Evolutionary conservation across 2,888 invertebrate species (phyloP), one percentile per base, ranked within the genome.

Genomic region (Torymus tubicola): DNA sequence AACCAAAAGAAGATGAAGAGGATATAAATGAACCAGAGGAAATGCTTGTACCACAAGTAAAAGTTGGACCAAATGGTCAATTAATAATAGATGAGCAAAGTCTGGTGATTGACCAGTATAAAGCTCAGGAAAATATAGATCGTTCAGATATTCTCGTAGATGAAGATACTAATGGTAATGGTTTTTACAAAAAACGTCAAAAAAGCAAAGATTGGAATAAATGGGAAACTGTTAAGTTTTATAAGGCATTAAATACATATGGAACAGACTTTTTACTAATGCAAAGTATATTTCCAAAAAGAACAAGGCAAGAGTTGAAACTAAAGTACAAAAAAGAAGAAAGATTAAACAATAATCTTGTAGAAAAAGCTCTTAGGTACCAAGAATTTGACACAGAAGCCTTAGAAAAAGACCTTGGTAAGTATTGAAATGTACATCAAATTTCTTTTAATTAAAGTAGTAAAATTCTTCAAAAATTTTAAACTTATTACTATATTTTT

Each of bases 261-360:
- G 98, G 98, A 0, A 97, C 98, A 0, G 98, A 99, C 92, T 99
- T 99, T 91, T 94, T 96, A 5, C 91, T 98, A 72, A 98, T 99
- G 96, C 93, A 94, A 81, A 93, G 94, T 70, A 91, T 97, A 61
- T 98, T 98, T 91, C 95, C 96, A 0, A 94, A 94, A 61, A 93
- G 98, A 80, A 94, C 94, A 0, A 92, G 98, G 14, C 92, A 94
- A 75, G 98, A 98, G 86, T 92, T 99, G 12, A 98, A 98, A 91
- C 91, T 96, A 52, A 99, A 99, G 91, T 99, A 97, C 89, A 98
- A 98, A 88, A 96, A 96, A 86, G 99, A 99, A 90, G 98, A 98
- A 88, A 93, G 94, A 87, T 89, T 93, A 0, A 96, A 97, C 91
- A 91, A 93, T n/a, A 90, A 91, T 2, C 92, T 96, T 78, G 93